Evolutionary conservation across 1,140 invertebrate genomes (phyloP), one percentile per base, ranked within the genome.

Genomic region (Anadara kagoshimensis): DNA sequence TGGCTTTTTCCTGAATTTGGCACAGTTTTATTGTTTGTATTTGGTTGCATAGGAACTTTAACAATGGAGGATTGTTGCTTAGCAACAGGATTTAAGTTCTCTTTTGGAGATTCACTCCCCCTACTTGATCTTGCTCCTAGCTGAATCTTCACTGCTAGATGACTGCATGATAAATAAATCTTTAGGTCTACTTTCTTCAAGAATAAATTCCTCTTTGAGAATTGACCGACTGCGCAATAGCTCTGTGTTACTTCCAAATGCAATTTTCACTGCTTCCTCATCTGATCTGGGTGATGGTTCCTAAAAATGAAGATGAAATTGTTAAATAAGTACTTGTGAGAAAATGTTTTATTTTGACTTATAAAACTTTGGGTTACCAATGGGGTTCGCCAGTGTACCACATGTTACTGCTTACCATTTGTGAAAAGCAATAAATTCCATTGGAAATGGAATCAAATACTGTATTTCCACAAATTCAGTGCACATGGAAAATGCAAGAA

Each of bases 181-280:
- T 68, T 79, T 82, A 18, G 85, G 81, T 10, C 85, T 77, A 69
- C 80, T 85, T 47, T 88, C 86, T 44, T 86, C 86, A 18, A 87
- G 69, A 26, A 87, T 75, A 71, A 87, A 87, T 53, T 86, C 83
- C 26, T 83, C 83, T 51, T 86, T 87, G 14, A 81, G 77, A 16
- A 85, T 75, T 11, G 85, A 78, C 29, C 77, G 69, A 41, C 77
- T 78, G 7, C 82, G 76, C 36, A 82, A 41, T 20, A 87, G 72
- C 20, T 83, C 79, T 51, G 53, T 14, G 43, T 61, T 69, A 53
- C 61, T 62, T 53, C 47, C 44, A 57, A 69, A 75, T 56, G 75
- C 75, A 41, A 62, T 57, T 36, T 76, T 76, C 8, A 76, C 43
- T 22, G 75, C 65, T 26, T 76, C 81, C 16, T 84, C 83, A 71